Evolutionary conservation across 2,888 invertebrate species (phyloP), one percentile per base, ranked within the genome.

Genomic region (Leucania comma): DNA sequence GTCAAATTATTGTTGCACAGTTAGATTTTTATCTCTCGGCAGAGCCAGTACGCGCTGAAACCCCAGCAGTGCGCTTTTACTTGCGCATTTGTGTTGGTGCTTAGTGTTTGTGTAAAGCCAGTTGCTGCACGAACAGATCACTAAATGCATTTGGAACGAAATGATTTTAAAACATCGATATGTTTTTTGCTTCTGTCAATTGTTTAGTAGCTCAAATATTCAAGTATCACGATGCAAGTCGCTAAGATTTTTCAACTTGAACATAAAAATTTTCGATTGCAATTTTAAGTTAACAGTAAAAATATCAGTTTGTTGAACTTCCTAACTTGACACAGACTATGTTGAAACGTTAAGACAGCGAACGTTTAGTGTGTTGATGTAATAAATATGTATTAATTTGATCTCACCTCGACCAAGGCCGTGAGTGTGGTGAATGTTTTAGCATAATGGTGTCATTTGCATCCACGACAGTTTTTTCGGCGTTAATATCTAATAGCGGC

Each of bases 401-500:
- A 57, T 73, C 89, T 91, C 79, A 96, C 96, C 95, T 94, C 10
- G 93, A 88, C 93, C 95, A 95, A 1, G 96, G 94, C 1, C 94
- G 89, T 6, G 93, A 92, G 78, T 92, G 93, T 4, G 92, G 90
- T 3, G 93, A 93, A 82, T 96, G 95, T 83, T 95, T 95, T 77
- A 95, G 82, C 81, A 92, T 88, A 56, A 94, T 89, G 0, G 95
- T 94, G 46, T 95, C 94, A 75, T 95, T 95, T 9, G 92, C 89
- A 63, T 92, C 91, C 0, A 89, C 86, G 0, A 78, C 64, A 2
- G 85, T 78, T 76, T 89, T 91, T 17, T 90, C 91, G 0, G 84
- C 72, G 8, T 91, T 90, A 14, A 90, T 84, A 50, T 92, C 91
- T 51, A 93, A 68, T 24, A 94, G 75, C 12, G 95, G 93, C 4